phyloP scores from a whole-genome alignment of 1,140 invertebrate species.

The Andrena cerasifolii region DNA sequence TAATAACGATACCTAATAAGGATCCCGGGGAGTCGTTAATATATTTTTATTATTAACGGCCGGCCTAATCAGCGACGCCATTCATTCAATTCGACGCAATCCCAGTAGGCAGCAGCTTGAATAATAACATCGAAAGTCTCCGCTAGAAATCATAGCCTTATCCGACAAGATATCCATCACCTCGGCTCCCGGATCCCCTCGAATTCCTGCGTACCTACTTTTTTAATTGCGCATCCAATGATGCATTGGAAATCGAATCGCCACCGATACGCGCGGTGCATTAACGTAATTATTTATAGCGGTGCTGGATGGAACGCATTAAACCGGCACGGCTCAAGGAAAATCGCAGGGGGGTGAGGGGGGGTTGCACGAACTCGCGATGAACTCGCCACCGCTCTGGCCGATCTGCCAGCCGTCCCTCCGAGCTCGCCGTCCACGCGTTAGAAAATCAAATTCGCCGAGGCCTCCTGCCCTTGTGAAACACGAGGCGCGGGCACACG shows the following conservation, averaged over 20 bases:
- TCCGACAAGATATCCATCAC: background rate
- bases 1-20: slow-evolving; percentile 28
- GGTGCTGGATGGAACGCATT: background rate
- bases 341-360: background rate
- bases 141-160: background rate
- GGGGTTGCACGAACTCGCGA: too few relatives aligned
- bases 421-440: too few relatives aligned
- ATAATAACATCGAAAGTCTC: background rate
- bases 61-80: background rate
- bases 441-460: slow-evolving; percentile 24
- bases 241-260: slow-evolving; percentile 21
- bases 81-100: too few relatives aligned
- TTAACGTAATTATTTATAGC: slow-evolving; percentile 10
- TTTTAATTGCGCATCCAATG: slow-evolving; percentile 17
- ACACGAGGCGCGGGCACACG: too few relatives aligned
- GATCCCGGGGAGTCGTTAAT: background rate
- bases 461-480: background rate
- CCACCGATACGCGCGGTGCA: background rate
- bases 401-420: too few relatives aligned
- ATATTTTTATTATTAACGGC: background rate
- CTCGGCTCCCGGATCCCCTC: too few relatives aligned
- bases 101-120: background rate
- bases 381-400: background rate
- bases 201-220: background rate
- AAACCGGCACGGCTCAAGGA: background rate